Evolutionary conservation across 2,888 invertebrate genomes (phyloP).

Genomic region (Ophonus ardosiacus): DNA sequence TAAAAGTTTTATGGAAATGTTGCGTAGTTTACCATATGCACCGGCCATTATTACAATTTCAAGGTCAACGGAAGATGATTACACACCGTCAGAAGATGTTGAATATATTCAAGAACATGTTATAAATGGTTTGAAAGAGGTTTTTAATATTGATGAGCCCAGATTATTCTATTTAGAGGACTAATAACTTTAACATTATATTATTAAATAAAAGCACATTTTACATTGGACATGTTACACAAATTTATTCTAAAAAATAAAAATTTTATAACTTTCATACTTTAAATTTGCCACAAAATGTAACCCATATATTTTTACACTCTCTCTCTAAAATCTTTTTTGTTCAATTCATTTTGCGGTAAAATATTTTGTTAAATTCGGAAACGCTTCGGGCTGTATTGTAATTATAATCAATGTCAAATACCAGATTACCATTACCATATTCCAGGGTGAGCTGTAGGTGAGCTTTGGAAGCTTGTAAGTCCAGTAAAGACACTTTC

Average conservation of each 20-base stretch:
- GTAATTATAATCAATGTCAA: no score
- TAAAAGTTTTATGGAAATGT: slow-evolving; percentile 79
- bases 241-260: not conserved
- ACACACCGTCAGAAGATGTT: slow-evolving; percentile 91
- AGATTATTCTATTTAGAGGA: slow-evolving; percentile 75
- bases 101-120: slow-evolving; percentile 86
- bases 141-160: slow-evolving; percentile 78
- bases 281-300: no score
- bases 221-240: not conserved
- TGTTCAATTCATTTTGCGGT: no score
- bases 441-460: no score
- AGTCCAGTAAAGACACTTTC: no score
- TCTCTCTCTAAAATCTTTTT: no score
- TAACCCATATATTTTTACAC: no score
- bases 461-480: no score
- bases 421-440: no score
- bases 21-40: slow-evolving; percentile 79
- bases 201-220: no score
- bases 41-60: slow-evolving; percentile 89
- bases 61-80: slow-evolving; percentile 91
- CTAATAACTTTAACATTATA: not conserved
- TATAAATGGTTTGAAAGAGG: slow-evolving; percentile 78
- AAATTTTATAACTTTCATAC: not conserved
- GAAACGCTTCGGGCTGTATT: no score
- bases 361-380: no score